Evolutionary conservation across 2,113 vertebrate species (phyloP).

Genomic region (Bos javanicus): DNA sequence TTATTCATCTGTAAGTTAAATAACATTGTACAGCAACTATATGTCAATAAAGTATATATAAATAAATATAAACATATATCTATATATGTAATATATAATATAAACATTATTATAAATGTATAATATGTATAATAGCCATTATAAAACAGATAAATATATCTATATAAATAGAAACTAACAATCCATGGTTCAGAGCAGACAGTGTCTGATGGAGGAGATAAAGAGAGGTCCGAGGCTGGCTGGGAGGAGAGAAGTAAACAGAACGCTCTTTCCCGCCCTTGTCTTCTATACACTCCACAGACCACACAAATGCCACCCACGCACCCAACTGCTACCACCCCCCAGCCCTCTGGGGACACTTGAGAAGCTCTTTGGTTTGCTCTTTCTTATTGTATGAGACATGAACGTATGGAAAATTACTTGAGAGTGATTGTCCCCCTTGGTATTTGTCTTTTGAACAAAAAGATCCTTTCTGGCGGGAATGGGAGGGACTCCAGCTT

Average conservation of each 20-base stretch:
- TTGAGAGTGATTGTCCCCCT: conserved; percentile 31
- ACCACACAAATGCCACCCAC: background rate
- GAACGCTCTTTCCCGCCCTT: background rate
- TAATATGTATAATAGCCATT: background rate
- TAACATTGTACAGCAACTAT: background rate
- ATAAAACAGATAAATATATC: background rate
- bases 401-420: conserved; percentile 31
- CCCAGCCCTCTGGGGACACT: background rate
- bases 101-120: background rate
- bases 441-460: conserved; percentile 47
- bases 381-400: conserved; percentile 1
- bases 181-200: background rate
- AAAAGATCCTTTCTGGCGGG: conserved; percentile 46
- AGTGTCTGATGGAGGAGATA: background rate
- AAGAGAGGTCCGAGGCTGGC: background rate
- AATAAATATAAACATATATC: background rate
- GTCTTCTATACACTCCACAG: background rate
- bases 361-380: background rate
- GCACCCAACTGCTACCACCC: background rate
- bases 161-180: background rate
- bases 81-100: background rate
- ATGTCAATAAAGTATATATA: background rate
- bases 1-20: background rate
- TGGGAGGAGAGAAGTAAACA: background rate
- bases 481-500: conserved; percentile 40